Evolutionary conservation across 2,797 vertebrate species (phyloP).

Genomic region (Sebastes kiyomatsui): DNA sequence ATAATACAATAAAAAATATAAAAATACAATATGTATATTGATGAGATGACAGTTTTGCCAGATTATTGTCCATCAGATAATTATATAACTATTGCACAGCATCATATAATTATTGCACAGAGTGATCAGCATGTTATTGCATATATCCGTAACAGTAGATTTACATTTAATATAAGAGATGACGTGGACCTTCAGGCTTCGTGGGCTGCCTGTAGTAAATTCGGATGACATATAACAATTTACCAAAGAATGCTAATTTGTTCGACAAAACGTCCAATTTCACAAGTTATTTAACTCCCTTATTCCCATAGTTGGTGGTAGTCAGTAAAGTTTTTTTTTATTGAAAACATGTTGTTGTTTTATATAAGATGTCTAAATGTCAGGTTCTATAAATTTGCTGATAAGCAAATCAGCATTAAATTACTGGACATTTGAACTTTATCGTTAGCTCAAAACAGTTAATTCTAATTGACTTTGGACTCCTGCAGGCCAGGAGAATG

Average conservation of each 20-base stretch:
- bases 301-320: no score
- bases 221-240: not conserved
- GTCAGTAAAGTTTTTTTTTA: not conserved
- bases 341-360: not conserved
- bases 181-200: not conserved
- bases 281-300: not conserved
- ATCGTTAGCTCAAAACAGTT: no score
- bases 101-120: no score
- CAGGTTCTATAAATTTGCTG: not conserved
- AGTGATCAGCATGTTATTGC: no score
- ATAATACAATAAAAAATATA: no score
- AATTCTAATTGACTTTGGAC: no score
- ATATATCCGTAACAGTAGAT: no score
- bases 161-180: not conserved
- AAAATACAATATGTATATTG: no score
- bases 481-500: no score
- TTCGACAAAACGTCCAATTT: not conserved
- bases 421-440: not conserved
- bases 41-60: no score
- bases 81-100: no score
- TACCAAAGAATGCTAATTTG: not conserved
- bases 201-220: not conserved
- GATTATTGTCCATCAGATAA: no score
- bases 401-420: not conserved
- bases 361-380: not conserved